Base-by-base conservation (phyloP, 2,888 invertebrate species). In the Drosophila melanosoma region DNA sequence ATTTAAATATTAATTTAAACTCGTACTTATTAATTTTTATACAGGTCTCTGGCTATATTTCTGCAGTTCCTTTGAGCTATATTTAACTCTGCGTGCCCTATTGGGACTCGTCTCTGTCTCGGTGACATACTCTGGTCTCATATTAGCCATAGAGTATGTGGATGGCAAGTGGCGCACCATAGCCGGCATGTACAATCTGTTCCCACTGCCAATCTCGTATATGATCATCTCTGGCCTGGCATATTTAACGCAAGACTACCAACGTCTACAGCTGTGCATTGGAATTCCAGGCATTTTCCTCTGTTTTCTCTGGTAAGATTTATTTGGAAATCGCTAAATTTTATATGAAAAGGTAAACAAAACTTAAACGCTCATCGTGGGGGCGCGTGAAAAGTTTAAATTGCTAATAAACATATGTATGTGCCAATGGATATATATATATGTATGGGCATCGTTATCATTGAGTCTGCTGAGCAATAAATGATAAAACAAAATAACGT, bases 61-160 rank as follows among this genome's bases (percentile, higher is more conserved):
- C 83, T 95, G 95, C 5, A 95, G 96, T 26, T 95, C 96, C 79
- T 96, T 95, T 92, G 94, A 95, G 79, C 94, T 96, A 75, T 97
- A 96, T 92, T 94, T 96, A 53, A 93, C 95, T 0, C 94, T 97
- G 51, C 94, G 97, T 52, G 95, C 96, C 5, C 89, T 96, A 4
- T 94, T 96, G 91, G 97, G 97, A 0, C 95, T 96, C 81, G 96
- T 96, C 17, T 96, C 96, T 1, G 96, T 97, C n/a, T 96, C 97
- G 23, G 96, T 97, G 56, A 97, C 97, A 32, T 96, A 97, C 92
- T 96, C 96, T 45, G 96, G 96, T 33, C 96, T 97, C 83, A 97
- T 97, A 8, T 93, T 97, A 40, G 95, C 96, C 42, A 96, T 97
- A 82, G 97, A 97, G 92, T 93, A 96, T 64, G 96, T 97, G 5